Conservation (phyloP, 2,888 invertebrate genomes). For the Harmothoe impar region DNA sequence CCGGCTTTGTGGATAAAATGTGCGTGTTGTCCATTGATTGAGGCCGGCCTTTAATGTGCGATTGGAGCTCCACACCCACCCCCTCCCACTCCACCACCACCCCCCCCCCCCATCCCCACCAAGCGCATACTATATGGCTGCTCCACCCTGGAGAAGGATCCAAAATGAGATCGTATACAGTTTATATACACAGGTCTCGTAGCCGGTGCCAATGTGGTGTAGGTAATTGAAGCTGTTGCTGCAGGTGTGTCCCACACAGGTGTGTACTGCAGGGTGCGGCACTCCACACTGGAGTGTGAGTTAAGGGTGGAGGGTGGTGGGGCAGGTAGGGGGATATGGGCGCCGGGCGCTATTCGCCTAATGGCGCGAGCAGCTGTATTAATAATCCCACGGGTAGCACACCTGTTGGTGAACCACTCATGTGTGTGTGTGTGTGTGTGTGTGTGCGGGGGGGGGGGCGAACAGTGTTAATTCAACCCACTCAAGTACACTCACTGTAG, state of each 20-base stretch:
- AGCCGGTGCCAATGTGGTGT: neutral
- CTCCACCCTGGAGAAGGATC: neutral
- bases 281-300: neutral
- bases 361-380: constrained; percentile 3
- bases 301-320: neutral
- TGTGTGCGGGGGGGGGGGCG: constrained; percentile 3
- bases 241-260: neutral
- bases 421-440: no score
- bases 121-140: neutral
- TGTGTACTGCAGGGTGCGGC: neutral
- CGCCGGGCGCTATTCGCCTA: neutral
- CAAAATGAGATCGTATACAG: neutral
- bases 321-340: neutral
- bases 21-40: constrained; percentile 19
- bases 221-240: neutral
- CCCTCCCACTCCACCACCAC: neutral
- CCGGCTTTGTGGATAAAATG: constrained; percentile 1
- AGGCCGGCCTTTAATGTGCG: neutral
- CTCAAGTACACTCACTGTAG: neutral
- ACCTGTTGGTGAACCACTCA: constrained; percentile 3
- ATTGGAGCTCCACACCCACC: neutral
- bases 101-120: neutral
- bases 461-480: neutral
- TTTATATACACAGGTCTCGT: neutral
- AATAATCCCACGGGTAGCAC: neutral